Conservation (phyloP, 2,888 invertebrate genomes). For the Euzetes globulus region DNA sequence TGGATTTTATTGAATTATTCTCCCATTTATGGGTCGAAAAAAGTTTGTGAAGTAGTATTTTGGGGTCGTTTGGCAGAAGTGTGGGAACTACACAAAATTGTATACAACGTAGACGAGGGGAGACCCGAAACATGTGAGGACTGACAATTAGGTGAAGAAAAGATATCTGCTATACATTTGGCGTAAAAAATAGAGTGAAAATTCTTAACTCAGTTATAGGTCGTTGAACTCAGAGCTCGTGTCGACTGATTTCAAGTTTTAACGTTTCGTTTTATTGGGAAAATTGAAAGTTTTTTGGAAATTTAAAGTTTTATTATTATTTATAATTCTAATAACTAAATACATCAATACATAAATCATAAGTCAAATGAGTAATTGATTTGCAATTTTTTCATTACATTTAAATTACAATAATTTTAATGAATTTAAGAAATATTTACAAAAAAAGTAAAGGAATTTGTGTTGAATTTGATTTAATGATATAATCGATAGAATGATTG, state of each 20-base stretch:
- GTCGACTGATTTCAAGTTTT: not conserved
- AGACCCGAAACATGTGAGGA: conserved; percentile 2
- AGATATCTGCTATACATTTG: conserved; percentile 10
- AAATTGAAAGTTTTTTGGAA: conserved; percentile 21
- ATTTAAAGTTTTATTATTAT: not conserved
- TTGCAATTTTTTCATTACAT: conserved; percentile 10
- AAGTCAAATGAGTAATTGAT: not conserved
- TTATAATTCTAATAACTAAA: conserved; percentile 21
- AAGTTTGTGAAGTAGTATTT: not conserved
- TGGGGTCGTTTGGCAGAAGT: conserved; percentile 9
- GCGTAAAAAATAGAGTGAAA: conserved; percentile 30
- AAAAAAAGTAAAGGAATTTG: conserved; percentile 20
- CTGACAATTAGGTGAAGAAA: conserved; percentile 24
- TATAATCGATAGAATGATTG: conserved; percentile 11
- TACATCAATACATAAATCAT: conserved; percentile 14
- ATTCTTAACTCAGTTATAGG: conserved; percentile 32
- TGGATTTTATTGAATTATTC: too few species aligned
- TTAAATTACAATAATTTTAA: conserved; percentile 25
- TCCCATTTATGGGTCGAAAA: not conserved
- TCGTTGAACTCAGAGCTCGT: conserved; percentile 31
- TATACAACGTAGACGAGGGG: not conserved
- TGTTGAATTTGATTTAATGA: not conserved
- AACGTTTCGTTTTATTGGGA: not conserved
- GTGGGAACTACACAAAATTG: not conserved
- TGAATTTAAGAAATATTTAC: conserved; percentile 18